Evolutionary conservation across 2,113 vertebrate species (phyloP).

Genomic region (Sander vitreus): DNA sequence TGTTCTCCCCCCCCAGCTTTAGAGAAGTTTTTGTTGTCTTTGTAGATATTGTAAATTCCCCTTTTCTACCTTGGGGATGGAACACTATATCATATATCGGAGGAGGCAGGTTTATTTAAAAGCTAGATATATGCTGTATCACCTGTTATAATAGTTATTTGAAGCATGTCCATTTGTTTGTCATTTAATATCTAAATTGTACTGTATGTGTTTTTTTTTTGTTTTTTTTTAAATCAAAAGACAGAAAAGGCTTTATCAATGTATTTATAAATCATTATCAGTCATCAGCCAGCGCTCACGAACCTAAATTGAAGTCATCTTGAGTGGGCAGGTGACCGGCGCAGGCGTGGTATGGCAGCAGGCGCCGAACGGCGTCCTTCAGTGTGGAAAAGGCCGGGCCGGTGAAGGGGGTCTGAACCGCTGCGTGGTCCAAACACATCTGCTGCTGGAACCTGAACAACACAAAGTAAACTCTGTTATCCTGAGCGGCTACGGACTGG

Average conservation of each 20-base stretch:
- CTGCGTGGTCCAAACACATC: conserved; percentile 78
- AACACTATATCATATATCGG: too few species aligned
- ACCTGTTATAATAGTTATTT: too few species aligned
- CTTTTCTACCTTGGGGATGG: too few species aligned
- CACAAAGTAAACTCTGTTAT: fast-evolving
- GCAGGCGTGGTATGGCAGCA: conserved; percentile 86
- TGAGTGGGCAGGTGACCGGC: conserved; percentile 78
- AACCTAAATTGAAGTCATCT: conserved; percentile 80
- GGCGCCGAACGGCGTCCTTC: conserved; percentile 77
- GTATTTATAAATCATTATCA: background rate
- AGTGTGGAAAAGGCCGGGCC: conserved; percentile 77
- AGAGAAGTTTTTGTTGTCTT: too few species aligned
- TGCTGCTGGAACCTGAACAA: conserved; percentile 83
- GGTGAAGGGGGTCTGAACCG: conserved; percentile 78
- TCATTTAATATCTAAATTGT: too few species aligned
- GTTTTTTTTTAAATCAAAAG: too few species aligned
- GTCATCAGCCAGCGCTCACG: background rate
- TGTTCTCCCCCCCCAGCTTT: too few species aligned
- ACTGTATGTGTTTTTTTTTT: too few species aligned
- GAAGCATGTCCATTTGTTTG: too few species aligned
- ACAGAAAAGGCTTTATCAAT: background rate
- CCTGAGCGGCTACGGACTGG: background rate
- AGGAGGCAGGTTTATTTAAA: too few species aligned
- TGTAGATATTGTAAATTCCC: too few species aligned
- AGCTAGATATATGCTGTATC: too few species aligned